phyloP scores from a whole-genome alignment of 2,888 invertebrate species.

The Drosophila mettleri region DNA sequence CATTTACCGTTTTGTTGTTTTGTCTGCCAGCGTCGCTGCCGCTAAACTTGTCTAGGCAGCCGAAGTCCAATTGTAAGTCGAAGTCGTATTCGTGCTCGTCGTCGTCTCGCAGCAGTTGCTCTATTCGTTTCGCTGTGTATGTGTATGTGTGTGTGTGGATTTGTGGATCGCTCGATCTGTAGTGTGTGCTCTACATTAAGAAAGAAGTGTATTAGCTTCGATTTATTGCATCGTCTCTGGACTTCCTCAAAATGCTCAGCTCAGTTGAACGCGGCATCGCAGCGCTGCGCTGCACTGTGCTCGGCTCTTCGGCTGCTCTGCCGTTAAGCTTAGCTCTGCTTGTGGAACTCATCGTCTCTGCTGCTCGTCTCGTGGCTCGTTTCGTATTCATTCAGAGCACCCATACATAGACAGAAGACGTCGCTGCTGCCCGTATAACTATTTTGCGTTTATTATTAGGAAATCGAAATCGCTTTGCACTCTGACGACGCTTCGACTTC shows the following conservation, averaged over 20 bases:
- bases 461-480: slow-evolving; percentile 76
- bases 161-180: slow-evolving; percentile 47
- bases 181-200: slow-evolving; percentile 74
- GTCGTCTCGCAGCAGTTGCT: slow-evolving; percentile 25
- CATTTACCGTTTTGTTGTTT: slow-evolving; percentile 73
- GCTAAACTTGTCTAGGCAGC: slow-evolving; percentile 73
- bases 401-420: slow-evolving; percentile 71
- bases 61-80: slow-evolving; percentile 7
- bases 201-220: slow-evolving; percentile 81
- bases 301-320: slow-evolving; percentile 22
- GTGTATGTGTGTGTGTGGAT: slow-evolving; percentile 23
- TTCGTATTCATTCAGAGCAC: slow-evolving; percentile 80
- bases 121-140: slow-evolving; percentile 10
- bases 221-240: slow-evolving; percentile 78
- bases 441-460: slow-evolving; percentile 80
- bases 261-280: slow-evolving; percentile 13
- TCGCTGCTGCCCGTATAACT: slow-evolving; percentile 64
- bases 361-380: slow-evolving; percentile 56
- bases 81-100: slow-evolving; percentile 14
- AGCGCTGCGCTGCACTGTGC: slow-evolving; percentile 11
- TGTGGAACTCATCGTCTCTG: slow-evolving; percentile 57
- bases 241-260: slow-evolving; percentile 56
- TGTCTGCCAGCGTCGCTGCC: slow-evolving; percentile 45
- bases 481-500: slow-evolving; percentile 37
- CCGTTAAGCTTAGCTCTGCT: slow-evolving; percentile 17